Evolutionary conservation across 1,140 invertebrate genomes (phyloP), one percentile per base, ranked within the genome.

Genomic region (Drosophila subobscura): DNA sequence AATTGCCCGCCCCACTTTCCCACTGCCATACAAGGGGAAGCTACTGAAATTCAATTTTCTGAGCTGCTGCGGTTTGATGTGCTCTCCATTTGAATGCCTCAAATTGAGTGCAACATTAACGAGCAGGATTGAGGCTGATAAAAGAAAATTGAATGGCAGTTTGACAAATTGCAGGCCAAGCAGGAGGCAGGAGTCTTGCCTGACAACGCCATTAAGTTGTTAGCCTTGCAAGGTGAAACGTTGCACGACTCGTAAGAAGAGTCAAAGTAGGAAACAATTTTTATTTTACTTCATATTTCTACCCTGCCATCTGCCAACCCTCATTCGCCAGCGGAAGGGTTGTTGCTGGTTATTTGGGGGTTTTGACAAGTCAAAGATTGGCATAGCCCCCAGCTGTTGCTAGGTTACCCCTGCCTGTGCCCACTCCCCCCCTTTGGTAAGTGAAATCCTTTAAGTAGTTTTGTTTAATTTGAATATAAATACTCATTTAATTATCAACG

Each of bases 391-490:
- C 60, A 50, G 66, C 55, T 65, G 53, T 47, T 60, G 49, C 76
- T 64, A 44, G 52, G 16, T 46, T 29, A 27, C 20, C 25, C 42
- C 16, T 5, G 20, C 10, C 20, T 14, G 29, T 40, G 8, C 16
- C 25, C 27, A 8, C 14, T 7, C 12, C 12, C 2, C 27, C 29
- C 4, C 42, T 3, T 10, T 4, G 33, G 33, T 3, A n/a, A 16
- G 27, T 20, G 4, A 42, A 40, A 67, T 52, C 41, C 61, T 65
- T 85, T 79, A 81, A 86, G 81, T 86, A 86, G 81, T 86, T 86
- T 86, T 58, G 46, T 77, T 65, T 86, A 88, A 86, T 86, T 86
- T 86, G 77, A 86, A 86, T 88, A 86, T 86, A 86, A 86, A 86
- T 86, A 86, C 83, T 88, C 83, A 88, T 86, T 86, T 86, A 86